Conservation (phyloP, 1,140 invertebrate genomes). For the Choristoneura fumiferana region DNA sequence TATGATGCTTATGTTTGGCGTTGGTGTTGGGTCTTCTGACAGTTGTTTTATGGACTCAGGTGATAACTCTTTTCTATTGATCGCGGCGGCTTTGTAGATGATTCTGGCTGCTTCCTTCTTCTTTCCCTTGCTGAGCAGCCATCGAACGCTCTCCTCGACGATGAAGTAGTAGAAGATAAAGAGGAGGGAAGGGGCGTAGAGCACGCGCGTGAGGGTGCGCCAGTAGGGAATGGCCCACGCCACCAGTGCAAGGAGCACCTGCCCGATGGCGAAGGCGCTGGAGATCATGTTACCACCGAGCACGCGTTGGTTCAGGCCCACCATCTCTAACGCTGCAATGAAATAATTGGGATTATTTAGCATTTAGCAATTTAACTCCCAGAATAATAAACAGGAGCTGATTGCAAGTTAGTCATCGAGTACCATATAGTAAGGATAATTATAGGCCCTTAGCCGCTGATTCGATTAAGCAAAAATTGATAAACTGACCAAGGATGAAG, state of each 20-base stretch:
- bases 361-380: not conserved
- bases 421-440: no score
- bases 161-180: constrained; percentile 82
- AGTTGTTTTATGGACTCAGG: constrained; percentile 51
- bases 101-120: constrained; percentile 82
- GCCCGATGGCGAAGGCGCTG: constrained; percentile 85
- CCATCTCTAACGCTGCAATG: constrained; percentile 86
- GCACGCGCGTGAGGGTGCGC: constrained; percentile 83
- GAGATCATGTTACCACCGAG: constrained; percentile 85
- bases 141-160: constrained; percentile 81
- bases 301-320: constrained; percentile 84
- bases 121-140: constrained; percentile 81
- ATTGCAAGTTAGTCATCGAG: no score
- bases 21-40: constrained; percentile 36
- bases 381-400: no score
- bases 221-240: constrained; percentile 87
- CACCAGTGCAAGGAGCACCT: constrained; percentile 82
- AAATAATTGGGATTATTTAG: constrained; percentile 30
- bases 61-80: constrained; percentile 79
- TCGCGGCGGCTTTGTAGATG: constrained; percentile 80
- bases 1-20: no score
- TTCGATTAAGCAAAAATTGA: constrained; percentile 59
- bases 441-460: no score
- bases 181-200: constrained; percentile 83
- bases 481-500: constrained; percentile 70